phyloP scores from a whole-genome alignment of 2,797 vertebrate species.

The Dendrocincla fuliginosa region DNA sequence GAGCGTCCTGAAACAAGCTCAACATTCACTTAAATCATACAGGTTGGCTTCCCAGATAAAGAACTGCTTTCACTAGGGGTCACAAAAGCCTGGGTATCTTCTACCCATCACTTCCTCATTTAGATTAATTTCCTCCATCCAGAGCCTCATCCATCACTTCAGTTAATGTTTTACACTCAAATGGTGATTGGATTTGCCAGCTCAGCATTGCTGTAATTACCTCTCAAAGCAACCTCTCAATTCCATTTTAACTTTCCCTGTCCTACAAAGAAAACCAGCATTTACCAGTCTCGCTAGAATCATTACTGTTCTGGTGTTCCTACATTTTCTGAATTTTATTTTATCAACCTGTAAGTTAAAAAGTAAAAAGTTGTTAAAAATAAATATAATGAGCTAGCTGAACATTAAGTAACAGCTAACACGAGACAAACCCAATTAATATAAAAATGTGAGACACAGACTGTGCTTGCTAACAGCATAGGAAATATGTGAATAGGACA shows the following conservation, averaged over 20 bases:
- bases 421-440: not conserved
- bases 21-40: not conserved
- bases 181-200: constrained; percentile 27
- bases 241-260: constrained; percentile 13
- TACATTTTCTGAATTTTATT: not conserved
- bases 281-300: not conserved
- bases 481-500: not conserved
- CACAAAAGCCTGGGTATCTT: constrained; percentile 12
- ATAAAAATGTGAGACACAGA: not conserved
- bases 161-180: constrained; percentile 38
- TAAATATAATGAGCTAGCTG: not conserved
- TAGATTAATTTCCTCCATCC: constrained; percentile 41
- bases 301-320: not conserved
- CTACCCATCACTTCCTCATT: constrained; percentile 59
- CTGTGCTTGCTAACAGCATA: not conserved
- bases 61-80: constrained; percentile 10
- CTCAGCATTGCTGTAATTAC: constrained; percentile 47
- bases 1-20: not conserved
- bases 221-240: constrained; percentile 19
- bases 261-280: not conserved
- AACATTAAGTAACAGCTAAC: not conserved
- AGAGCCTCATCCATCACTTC: constrained; percentile 37
- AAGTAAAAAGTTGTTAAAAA: not conserved
- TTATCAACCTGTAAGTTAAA: not conserved
- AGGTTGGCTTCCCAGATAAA: not conserved